Conservation (phyloP, 2,797 vertebrate species). For the Cirrhinus molitorella region DNA sequence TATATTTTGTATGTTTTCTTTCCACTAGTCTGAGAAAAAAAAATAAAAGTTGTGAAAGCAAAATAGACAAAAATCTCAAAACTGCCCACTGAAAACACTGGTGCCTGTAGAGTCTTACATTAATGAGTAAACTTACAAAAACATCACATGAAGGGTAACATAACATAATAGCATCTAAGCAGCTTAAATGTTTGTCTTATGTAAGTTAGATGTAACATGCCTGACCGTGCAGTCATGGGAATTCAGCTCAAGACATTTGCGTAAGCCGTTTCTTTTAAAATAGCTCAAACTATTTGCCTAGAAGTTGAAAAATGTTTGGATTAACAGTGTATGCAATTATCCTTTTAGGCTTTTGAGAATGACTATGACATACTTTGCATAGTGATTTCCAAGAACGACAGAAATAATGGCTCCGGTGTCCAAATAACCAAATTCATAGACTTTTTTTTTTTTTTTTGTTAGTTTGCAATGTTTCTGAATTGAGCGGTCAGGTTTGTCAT, state of each 20-base stretch:
- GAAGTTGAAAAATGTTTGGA: not conserved
- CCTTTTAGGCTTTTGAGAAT: not conserved
- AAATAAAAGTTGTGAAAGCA: not conserved
- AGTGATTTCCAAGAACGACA: not conserved
- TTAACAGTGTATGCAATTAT: constrained; percentile 9
- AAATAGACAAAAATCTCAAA: not conserved
- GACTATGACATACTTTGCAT: not conserved
- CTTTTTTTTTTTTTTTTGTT: not conserved
- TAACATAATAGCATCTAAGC: not conserved
- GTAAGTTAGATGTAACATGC: not conserved
- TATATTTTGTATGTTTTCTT: not conserved
- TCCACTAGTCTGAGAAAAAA: not conserved
- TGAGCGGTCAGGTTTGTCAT: not conserved
- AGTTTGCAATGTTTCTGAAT: not conserved
- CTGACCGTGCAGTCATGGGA: not conserved
- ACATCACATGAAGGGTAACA: not conserved
- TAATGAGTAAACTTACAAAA: not conserved
- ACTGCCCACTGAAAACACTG: not conserved
- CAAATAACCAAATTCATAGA: not conserved
- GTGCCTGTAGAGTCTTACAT: not conserved
- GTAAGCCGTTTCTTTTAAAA: not conserved
- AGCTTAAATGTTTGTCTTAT: not conserved
- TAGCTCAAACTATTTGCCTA: not conserved
- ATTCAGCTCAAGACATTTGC: not conserved
- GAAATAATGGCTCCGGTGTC: not conserved